phyloP scores from a whole-genome alignment of 37 sponge, comb jelly and placozoan species.

The Dysidea cf. avara region DNA sequence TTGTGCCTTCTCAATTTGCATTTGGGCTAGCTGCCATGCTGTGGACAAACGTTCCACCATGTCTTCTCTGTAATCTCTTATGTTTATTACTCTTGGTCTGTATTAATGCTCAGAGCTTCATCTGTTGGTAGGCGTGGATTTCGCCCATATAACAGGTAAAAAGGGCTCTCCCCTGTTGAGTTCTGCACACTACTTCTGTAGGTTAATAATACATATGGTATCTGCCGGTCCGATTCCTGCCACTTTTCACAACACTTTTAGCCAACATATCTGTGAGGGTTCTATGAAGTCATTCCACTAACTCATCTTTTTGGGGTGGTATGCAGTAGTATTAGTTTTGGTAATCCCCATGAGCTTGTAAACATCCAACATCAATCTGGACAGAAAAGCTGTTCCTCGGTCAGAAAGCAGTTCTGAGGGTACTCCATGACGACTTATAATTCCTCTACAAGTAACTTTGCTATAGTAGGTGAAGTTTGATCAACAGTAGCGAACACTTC shows the following conservation, averaged over 20 bases:
- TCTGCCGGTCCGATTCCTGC: too few relatives aligned
- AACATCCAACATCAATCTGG: background rate
- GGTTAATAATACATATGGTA: too few relatives aligned
- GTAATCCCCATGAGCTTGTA: background rate
- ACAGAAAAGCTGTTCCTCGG: constrained; percentile 5
- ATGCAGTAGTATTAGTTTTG: constrained; percentile 2
- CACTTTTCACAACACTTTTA: too few relatives aligned
- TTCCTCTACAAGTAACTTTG: constrained; percentile 10
- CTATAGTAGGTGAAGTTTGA: constrained; percentile 16
- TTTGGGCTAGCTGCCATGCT: background rate
- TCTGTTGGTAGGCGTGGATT: too few relatives aligned
- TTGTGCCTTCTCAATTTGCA: too few relatives aligned
- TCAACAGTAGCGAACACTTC: constrained; percentile 4
- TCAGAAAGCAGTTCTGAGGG: constrained; percentile 23
- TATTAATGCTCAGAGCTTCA: too few relatives aligned
- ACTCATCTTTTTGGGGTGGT: constrained; percentile 3
- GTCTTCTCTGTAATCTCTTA: too few relatives aligned
- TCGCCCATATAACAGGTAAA: too few relatives aligned
- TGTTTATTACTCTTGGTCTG: too few relatives aligned
- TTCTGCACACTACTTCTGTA: too few relatives aligned
- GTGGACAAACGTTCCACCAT: background rate
- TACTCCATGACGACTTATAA: constrained; percentile 31
- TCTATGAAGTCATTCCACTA: background rate
- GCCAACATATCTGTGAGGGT: too few relatives aligned
- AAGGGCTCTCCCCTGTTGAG: too few relatives aligned